phyloP scores from a whole-genome alignment of 1,140 invertebrate species.

The Whitmania pigra region DNA sequence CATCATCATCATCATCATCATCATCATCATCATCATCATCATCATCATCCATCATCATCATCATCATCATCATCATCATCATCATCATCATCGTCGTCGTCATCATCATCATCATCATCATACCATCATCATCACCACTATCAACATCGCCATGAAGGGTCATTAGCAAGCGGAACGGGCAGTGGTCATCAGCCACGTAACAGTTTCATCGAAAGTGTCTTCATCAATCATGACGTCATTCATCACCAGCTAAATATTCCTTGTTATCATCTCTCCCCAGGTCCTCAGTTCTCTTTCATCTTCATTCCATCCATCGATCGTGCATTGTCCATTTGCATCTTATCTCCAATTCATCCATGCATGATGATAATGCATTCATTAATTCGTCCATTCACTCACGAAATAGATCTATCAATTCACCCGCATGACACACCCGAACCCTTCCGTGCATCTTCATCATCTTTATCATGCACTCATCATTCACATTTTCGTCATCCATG shows the following conservation, averaged over 20 bases:
- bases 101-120: background rate
- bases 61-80: background rate
- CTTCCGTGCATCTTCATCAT: background rate
- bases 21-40: background rate
- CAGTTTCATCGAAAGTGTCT: background rate
- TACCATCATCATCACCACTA: background rate
- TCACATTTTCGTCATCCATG: background rate
- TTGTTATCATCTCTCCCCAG: background rate
- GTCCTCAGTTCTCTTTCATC: no score
- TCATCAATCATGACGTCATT: background rate
- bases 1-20: background rate
- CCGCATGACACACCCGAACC: background rate
- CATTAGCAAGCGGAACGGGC: background rate
- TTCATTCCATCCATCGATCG: no score
- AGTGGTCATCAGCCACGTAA: background rate
- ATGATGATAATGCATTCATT: background rate
- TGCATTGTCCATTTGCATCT: no score
- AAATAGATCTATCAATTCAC: background rate
- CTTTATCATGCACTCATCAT: background rate
- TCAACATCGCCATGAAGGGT: background rate
- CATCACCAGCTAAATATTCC: background rate
- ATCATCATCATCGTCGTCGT: background rate
- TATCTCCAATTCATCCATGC: no score
- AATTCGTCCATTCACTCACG: background rate
- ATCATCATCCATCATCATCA: background rate